Conservation (phyloP, 1,140 invertebrate genomes). For the fruit fly (Drosophila melanogaster) region DNA sequence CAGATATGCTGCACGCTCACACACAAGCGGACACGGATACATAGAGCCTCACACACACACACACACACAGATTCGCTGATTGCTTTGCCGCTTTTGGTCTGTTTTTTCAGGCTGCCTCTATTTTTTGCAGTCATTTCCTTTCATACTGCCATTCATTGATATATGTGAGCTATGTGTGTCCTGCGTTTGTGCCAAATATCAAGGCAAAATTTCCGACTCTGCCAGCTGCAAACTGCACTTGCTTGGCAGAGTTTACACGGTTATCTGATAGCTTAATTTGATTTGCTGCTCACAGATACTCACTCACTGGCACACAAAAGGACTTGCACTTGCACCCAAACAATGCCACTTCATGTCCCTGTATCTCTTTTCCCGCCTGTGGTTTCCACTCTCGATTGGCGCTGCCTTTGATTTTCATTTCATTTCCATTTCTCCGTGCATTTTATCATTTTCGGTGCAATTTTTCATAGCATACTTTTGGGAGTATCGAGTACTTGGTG, state of each 20-base stretch:
- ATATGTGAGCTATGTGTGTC: slow-evolving; percentile 10
- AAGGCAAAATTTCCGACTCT: slow-evolving; percentile 28
- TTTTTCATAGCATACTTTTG: slow-evolving; percentile 72
- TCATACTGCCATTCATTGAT: slow-evolving; percentile 41
- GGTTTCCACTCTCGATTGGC: slow-evolving; percentile 65
- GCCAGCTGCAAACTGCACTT: slow-evolving; percentile 26
- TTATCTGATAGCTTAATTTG: slow-evolving; percentile 77
- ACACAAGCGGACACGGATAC: slow-evolving; percentile 1
- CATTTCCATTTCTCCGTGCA: slow-evolving; percentile 23
- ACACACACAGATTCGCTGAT: slow-evolving; percentile 20
- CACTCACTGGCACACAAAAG: slow-evolving; percentile 24
- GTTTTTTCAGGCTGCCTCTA: slow-evolving; percentile 12
- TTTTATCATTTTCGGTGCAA: slow-evolving; percentile 57
- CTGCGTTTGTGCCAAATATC: slow-evolving; percentile 27
- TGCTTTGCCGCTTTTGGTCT: slow-evolving; percentile 31
- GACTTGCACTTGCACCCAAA: slow-evolving; percentile 39
- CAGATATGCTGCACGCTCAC: slow-evolving; percentile 29
- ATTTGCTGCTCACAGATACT: slow-evolving; percentile 55
- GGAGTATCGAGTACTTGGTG: slow-evolving; percentile 19
- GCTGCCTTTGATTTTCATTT: slow-evolving; percentile 17
- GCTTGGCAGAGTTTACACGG: slow-evolving; percentile 57
- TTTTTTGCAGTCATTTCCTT: slow-evolving; percentile 45
- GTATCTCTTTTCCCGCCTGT: slow-evolving; percentile 27
- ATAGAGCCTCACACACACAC: slow-evolving; percentile 11
- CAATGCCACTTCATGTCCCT: slow-evolving; percentile 27